These are phyloP conservation scores for Trachemys scripta DNA, from an alignment of 2,113 vertebrate genomes.

Conservation along the genomic window DNA sequence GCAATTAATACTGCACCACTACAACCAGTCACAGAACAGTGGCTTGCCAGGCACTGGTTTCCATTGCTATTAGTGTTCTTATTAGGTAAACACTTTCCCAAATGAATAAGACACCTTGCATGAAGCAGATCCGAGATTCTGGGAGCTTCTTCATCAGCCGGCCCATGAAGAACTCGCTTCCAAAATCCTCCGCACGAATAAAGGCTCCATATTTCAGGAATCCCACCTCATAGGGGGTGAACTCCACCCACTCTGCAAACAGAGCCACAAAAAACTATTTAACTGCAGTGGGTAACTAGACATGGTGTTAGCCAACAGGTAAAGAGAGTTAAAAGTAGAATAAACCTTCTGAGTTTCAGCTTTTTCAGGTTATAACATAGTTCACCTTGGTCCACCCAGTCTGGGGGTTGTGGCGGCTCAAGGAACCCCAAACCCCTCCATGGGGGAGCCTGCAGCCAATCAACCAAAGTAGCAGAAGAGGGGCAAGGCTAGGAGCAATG, in stretches of 20 bases:
- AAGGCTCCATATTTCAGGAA: conserved; percentile 88
- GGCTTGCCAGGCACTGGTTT: not conserved
- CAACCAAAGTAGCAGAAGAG: not conserved
- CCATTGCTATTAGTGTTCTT: not conserved
- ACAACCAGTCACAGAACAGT: not conserved
- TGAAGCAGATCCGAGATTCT: conserved; percentile 85
- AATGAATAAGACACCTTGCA: conserved; percentile 80
- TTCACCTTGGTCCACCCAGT: not conserved
- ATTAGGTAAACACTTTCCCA: not conserved
- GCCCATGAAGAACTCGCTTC: conserved; percentile 90
- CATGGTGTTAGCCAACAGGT: not conserved
- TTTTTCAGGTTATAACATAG: not conserved
- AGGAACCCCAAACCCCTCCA: not conserved
- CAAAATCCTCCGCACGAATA: conserved; percentile 85
- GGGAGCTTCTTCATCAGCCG: conserved; percentile 85
- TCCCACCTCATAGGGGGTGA: conserved; percentile 89
- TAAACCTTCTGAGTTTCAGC: not conserved
- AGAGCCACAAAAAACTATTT: not conserved
- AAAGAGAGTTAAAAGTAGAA: not conserved
- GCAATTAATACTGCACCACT: not conserved
- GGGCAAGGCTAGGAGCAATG: not conserved
- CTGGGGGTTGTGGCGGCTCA: not conserved
- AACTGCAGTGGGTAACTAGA: not conserved
- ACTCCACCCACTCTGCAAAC: conserved; percentile 89
- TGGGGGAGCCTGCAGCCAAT: not conserved